Conservation (phyloP, 2,888 invertebrate species). For the Dicyrtomina minuta region DNA sequence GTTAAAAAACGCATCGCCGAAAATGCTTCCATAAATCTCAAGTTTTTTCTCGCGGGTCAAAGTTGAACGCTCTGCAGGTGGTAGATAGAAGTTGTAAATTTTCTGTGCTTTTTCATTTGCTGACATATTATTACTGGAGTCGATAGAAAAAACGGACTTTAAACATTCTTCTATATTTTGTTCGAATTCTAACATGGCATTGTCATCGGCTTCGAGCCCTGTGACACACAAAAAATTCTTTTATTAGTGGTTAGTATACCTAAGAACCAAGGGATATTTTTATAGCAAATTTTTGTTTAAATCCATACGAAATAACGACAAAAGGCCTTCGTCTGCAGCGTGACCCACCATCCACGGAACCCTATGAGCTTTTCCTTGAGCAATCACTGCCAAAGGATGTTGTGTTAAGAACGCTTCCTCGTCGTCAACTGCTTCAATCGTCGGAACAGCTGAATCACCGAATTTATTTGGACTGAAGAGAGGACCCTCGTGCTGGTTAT, state of each 20-base stretch:
- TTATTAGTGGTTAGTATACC: too few relatives aligned
- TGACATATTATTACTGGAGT: too few relatives aligned
- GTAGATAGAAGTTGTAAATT: background rate
- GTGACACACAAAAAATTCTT: too few relatives aligned
- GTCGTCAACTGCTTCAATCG: constrained; percentile 10
- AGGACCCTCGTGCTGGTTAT: background rate
- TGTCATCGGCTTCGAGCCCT: too few relatives aligned
- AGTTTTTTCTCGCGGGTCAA: background rate
- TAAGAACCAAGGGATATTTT: too few relatives aligned
- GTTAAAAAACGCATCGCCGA: constrained; percentile 3
- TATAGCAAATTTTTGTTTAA: background rate
- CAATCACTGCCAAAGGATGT: background rate
- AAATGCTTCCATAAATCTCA: background rate
- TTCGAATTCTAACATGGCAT: too few relatives aligned
- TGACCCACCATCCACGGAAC: constrained; percentile 15
- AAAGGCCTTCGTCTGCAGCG: constrained; percentile 14
- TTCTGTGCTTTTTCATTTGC: background rate
- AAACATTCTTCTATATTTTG: too few relatives aligned
- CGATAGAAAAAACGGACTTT: too few relatives aligned
- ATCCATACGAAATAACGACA: background rate
- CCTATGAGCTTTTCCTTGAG: background rate
- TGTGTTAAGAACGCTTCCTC: constrained; percentile 6
- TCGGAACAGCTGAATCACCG: background rate
- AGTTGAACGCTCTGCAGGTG: background rate
- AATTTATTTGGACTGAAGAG: background rate